These are phyloP conservation scores for Turritopsis dohrnii DNA, from an alignment of 30 jellyfish, hydroid and myxozoan genomes.

Conservation along the genomic window DNA sequence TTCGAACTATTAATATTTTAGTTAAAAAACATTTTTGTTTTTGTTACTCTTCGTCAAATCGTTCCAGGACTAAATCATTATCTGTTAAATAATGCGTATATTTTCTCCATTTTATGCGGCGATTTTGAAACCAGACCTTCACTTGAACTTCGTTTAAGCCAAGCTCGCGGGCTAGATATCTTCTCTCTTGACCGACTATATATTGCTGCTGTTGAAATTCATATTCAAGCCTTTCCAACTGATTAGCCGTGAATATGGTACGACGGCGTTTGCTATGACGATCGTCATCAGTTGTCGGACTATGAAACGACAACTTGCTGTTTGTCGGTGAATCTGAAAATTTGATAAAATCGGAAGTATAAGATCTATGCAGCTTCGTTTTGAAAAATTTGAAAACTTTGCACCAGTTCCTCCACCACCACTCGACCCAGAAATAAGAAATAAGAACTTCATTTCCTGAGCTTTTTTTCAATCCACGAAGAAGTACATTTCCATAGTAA, in stretches of 20 bases:
- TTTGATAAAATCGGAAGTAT: neutral
- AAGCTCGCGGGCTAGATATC: constrained; percentile 79
- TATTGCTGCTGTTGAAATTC: constrained; percentile 98
- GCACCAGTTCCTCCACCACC: too few species aligned
- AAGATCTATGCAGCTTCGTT: neutral
- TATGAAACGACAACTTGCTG: neutral
- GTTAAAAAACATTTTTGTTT: neutral
- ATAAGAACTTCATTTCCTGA: too few species aligned
- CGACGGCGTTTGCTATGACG: constrained; percentile 77
- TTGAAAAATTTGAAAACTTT: neutral
- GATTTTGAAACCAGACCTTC: constrained; percentile 91
- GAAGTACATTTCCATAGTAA: too few species aligned
- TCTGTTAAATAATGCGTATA: neutral
- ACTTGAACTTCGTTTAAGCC: constrained; percentile 98
- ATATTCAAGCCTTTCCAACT: constrained; percentile 91
- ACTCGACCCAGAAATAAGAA: too few species aligned
- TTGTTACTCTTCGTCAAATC: neutral
- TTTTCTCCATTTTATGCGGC: constrained; percentile 97
- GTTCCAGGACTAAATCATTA: neutral
- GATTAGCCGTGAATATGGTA: constrained; percentile 94
- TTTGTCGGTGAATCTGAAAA: neutral
- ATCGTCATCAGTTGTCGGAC: neutral
- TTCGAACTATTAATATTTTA: too few species aligned
- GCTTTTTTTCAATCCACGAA: too few species aligned
- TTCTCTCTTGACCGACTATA: constrained; percentile 97